phyloP scores from a whole-genome alignment of 2,113 vertebrate genomes.

The Triplophysa dalaica region DNA sequence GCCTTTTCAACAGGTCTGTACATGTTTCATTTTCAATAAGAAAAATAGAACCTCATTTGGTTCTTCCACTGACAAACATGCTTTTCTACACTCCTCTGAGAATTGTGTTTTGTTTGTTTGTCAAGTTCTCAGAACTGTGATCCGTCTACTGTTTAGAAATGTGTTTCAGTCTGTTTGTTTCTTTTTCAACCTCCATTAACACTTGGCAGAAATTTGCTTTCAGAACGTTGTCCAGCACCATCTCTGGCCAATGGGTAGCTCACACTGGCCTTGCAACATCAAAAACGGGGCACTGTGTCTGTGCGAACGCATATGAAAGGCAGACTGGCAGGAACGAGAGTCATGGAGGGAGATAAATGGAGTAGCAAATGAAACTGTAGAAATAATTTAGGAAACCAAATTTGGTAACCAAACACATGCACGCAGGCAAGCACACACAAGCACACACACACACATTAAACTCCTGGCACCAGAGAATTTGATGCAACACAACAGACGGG shows the following conservation, averaged over 20 bases:
- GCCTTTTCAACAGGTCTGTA: constrained; percentile 8
- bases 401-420: constrained; percentile 46
- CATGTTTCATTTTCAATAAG: neutral
- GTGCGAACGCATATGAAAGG: neutral
- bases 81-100: constrained; percentile 19
- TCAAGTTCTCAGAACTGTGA: constrained; percentile 45
- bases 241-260: constrained; percentile 56
- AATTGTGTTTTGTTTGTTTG: constrained; percentile 13
- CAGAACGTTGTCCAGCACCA: constrained; percentile 46
- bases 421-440: neutral
- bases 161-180: constrained; percentile 62
- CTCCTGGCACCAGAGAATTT: constrained; percentile 58
- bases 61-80: constrained; percentile 39
- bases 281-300: constrained; percentile 40
- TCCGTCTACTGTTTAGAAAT: constrained; percentile 58
- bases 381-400: constrained; percentile 36
- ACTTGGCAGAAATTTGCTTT: constrained; percentile 64
- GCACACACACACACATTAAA: constrained; percentile 15
- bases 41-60: constrained; percentile 8
- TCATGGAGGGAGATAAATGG: neutral
- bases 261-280: constrained; percentile 48
- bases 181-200: constrained; percentile 67
- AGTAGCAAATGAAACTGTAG: neutral
- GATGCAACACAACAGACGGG: constrained; percentile 60
- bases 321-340: neutral